Evolutionary conservation across 2,888 invertebrate species (phyloP).

Genomic region (Acrobasis suavella): DNA sequence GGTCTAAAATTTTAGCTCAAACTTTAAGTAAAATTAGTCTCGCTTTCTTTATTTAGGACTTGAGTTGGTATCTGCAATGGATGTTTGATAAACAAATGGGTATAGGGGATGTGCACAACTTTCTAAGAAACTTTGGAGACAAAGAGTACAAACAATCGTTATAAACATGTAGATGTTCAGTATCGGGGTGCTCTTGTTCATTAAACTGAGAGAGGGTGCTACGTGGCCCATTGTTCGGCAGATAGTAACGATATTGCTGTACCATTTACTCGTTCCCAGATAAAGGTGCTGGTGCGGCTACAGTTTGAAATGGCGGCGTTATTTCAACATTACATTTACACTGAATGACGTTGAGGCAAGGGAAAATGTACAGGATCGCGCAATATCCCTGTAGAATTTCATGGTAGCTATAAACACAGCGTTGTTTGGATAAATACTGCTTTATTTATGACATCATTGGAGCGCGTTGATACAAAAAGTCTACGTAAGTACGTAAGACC

Average conservation of each 20-base stretch:
- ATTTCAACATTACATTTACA: conserved; percentile 36
- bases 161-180: conserved; percentile 38
- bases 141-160: conserved; percentile 35
- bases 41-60: neutral
- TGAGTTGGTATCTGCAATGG: neutral
- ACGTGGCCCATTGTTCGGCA: conserved; percentile 56
- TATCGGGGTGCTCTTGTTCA: conserved; percentile 51
- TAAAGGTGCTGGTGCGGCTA: conserved; percentile 57
- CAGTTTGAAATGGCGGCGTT: conserved; percentile 48
- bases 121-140: conserved; percentile 25
- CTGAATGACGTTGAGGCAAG: conserved; percentile 33
- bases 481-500: neutral
- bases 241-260: conserved; percentile 64
- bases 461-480: neutral
- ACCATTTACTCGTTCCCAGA: conserved; percentile 59
- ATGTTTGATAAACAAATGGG: neutral
- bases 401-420: conserved; percentile 25
- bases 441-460: neutral
- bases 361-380: conserved; percentile 26
- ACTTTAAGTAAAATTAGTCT: neutral
- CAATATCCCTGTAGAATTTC: conserved; percentile 26
- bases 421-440: conserved; percentile 18
- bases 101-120: neutral
- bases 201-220: conserved; percentile 54
- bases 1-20: too few species aligned